Percentiles rank a stretch among this genome's conserved stretches.
phyloP scores from a whole-genome alignment of 1,140 invertebrate species.

The Aphaenogaster rudis region DNA sequence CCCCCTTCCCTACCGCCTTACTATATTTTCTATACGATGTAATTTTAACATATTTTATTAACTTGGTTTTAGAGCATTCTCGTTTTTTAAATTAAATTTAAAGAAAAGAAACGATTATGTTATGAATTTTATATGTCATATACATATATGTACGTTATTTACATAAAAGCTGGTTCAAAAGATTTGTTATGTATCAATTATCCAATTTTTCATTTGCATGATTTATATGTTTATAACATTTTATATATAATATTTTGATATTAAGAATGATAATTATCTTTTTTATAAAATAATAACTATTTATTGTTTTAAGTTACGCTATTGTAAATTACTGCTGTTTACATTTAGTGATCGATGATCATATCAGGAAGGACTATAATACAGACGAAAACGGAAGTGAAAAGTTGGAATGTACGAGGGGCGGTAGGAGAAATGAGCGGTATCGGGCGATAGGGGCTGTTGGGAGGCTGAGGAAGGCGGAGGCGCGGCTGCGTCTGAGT shows the following conservation, averaged over 20 bases:
- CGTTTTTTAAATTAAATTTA: neutral
- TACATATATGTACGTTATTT: neutral
- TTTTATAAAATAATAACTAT: neutral
- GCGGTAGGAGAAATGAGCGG: slow-evolving; percentile 68
- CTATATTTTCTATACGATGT: neutral
- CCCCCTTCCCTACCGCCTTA: neutral
- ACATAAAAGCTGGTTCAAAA: neutral
- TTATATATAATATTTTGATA: neutral
- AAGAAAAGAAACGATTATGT: neutral
- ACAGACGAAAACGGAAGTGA: slow-evolving; percentile 63
- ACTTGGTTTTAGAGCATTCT: neutral
- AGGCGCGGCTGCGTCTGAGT: slow-evolving; percentile 81
- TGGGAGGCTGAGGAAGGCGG: slow-evolving; percentile 70
- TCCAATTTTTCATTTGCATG: neutral
- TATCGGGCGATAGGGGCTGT: slow-evolving; percentile 80
- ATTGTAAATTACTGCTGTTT: slow-evolving; percentile 65
- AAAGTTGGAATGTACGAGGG: slow-evolving; percentile 68
- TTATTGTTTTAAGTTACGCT: slow-evolving; percentile 3
- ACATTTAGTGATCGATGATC: slow-evolving; percentile 68
- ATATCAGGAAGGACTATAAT: slow-evolving; percentile 66
- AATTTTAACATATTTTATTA: slow-evolving; percentile 9
- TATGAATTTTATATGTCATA: neutral
- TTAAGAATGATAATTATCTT: neutral
- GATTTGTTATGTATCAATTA: neutral
- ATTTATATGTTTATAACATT: neutral